Conservation (phyloP, 2,113 vertebrate genomes). For the Miniopterus natalensis region DNA sequence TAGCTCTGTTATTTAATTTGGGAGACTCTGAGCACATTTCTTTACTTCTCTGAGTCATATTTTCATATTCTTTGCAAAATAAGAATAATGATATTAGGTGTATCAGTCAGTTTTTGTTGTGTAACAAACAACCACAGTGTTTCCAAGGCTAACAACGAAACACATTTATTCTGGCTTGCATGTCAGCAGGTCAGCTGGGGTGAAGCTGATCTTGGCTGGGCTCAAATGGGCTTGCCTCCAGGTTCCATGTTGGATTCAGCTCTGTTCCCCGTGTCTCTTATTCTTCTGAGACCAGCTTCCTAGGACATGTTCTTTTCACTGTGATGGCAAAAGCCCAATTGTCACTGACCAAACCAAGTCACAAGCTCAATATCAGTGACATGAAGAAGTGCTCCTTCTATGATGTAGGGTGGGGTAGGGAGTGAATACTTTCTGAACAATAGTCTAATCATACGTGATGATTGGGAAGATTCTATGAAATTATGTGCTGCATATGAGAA, state of each 20-base stretch:
- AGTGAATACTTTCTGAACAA: conserved; percentile 14
- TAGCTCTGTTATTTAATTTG: conserved; percentile 50
- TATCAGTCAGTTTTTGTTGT: conserved; percentile 22
- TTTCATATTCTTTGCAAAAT: conserved; percentile 47
- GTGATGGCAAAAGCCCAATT: background rate
- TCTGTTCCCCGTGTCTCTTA: background rate
- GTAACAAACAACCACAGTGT: background rate
- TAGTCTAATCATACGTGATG: background rate
- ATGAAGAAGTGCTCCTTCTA: background rate
- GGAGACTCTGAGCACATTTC: conserved; percentile 1
- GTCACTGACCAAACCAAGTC: conserved; percentile 27
- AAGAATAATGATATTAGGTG: background rate
- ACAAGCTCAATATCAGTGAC: background rate
- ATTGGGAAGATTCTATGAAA: background rate
- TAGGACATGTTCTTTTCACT: background rate
- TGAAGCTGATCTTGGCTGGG: background rate
- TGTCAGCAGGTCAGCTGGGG: background rate
- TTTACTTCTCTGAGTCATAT: conserved; percentile 53
- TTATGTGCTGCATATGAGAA: conserved; percentile 3
- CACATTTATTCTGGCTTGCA: background rate
- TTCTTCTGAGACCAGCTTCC: conserved; percentile 10
- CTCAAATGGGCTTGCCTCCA: background rate
- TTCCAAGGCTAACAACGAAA: background rate
- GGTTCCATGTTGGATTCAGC: background rate
- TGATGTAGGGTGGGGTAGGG: background rate